Base-by-base conservation (phyloP, 2,113 vertebrate species). In the Mungos mungo region DNA sequence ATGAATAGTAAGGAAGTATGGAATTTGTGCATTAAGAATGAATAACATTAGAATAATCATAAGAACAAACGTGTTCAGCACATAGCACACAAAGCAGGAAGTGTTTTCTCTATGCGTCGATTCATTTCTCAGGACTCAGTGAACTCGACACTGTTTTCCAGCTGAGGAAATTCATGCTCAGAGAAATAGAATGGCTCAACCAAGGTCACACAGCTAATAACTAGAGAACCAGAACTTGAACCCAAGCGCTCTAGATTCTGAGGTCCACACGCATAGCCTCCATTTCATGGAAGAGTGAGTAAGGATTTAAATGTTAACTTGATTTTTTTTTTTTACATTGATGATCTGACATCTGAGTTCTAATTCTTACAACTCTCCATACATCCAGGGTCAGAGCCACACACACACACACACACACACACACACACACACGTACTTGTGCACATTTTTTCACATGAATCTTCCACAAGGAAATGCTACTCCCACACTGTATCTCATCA, bases 161-260 rank as follows among this genome's bases (percentile, higher is more conserved):
- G 19, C 27, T 65, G 31, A 96, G 54, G 45, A 89, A 86, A 74
- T 63, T 82, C 50, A 77, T 2, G 13, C 23, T 83, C 60, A 54
- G 80, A 60, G 38, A 93, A 87, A 93, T 68, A 13, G 65, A 95
- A 92, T 29, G 57, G 94, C 54, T 85, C 92, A 3, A 16, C n/a
- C 33, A 76, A 94, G n/a, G 18, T 47, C 69, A 92, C 69, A 90
- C 2, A 71, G 41, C 41, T 21, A 45, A 54, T 57, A 88, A 52
- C 54, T 9, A 41, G 57, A 79, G 33, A 80, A 77, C 11, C 10
- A 81, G 76, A 45, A 92, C 74, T n/a, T 92, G 41, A 95, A 83
- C 10, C 16, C 27, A 88, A 66, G 66, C 41, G 63, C 15, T 45
- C 31, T 76, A 19, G 38, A 69, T 41, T 66, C 79, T 45, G 19